These are phyloP conservation scores for Pluvianellus socialis DNA, from an alignment of 2,113 vertebrate species.

Conservation along the genomic window DNA sequence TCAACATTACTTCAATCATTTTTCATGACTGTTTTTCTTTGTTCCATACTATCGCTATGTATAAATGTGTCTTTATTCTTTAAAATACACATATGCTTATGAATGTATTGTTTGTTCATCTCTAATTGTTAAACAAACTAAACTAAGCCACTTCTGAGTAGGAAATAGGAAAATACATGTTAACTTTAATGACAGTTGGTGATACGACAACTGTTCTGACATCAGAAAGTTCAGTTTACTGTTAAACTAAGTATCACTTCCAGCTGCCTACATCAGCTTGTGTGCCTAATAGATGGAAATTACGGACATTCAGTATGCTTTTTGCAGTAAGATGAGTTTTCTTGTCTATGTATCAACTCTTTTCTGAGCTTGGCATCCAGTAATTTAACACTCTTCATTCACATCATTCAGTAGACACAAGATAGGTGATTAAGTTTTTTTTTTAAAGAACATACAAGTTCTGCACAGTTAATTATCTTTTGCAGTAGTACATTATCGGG, in stretches of 20 bases:
- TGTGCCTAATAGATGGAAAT: conserved; percentile 12
- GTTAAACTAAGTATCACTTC: conserved; percentile 13
- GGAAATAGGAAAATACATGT: not conserved
- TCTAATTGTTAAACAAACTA: not conserved
- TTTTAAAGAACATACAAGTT: not conserved
- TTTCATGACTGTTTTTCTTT: not conserved
- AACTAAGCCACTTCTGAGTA: not conserved
- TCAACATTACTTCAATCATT: not conserved
- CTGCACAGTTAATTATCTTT: not conserved
- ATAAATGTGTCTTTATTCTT: not conserved
- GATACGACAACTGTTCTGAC: not conserved
- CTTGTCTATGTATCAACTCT: conserved; percentile 48
- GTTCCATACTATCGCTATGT: not conserved
- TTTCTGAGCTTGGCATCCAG: conserved; percentile 31
- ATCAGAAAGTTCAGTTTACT: not conserved
- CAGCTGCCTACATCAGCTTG: conserved; percentile 36
- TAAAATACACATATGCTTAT: not conserved
- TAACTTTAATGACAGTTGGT: not conserved
- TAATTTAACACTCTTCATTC: conserved; percentile 58
- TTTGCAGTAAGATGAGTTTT: conserved; percentile 37
- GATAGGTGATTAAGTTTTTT: conserved; percentile 12
- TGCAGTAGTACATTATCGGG: not conserved
- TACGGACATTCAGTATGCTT: conserved; percentile 30
- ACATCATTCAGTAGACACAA: conserved; percentile 38
- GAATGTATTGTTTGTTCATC: not conserved